These are phyloP conservation scores for Hirtodrosophila histrioides DNA, from an alignment of 2,888 invertebrate species.

Conservation along the genomic window DNA sequence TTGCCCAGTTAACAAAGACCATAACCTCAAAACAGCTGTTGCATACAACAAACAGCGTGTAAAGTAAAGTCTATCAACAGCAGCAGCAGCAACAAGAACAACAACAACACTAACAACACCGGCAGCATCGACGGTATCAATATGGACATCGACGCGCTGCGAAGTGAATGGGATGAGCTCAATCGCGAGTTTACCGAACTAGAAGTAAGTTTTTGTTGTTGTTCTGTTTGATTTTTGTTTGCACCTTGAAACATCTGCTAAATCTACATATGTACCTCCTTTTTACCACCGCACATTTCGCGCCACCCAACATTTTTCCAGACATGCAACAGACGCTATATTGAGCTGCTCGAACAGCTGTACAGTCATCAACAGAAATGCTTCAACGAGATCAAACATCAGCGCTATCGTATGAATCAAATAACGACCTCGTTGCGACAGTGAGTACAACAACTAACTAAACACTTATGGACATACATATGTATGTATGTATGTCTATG, in stretches of 20 bases:
- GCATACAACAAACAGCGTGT: constrained; percentile 52
- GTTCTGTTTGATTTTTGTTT: constrained; percentile 4
- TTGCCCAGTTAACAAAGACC: constrained; percentile 18
- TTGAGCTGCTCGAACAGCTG: constrained; percentile 93
- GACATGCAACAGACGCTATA: constrained; percentile 90
- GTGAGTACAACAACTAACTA: constrained; percentile 86
- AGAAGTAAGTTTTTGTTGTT: constrained; percentile 87
- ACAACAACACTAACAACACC: not conserved
- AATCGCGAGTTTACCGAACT: constrained; percentile 91
- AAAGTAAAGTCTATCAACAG: constrained; percentile 19
- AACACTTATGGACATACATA: not conserved
- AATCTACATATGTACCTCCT: not conserved
- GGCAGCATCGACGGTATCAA: constrained; percentile 17
- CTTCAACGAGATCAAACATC: constrained; percentile 94
- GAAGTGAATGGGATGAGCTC: constrained; percentile 92
- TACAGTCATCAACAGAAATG: constrained; percentile 93
- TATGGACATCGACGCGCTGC: constrained; percentile 86
- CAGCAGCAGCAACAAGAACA: constrained; percentile 25
- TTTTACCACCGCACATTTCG: constrained; percentile 1
- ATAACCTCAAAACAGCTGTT: constrained; percentile 72
- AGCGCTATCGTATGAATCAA: constrained; percentile 94
- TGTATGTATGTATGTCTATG: not conserved
- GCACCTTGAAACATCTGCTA: constrained; percentile 46
- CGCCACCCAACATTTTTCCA: constrained; percentile 24
- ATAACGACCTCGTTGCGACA: constrained; percentile 91